phyloP scores from a whole-genome alignment of 2,113 vertebrate genomes.

The Eubucco bourcierii region DNA sequence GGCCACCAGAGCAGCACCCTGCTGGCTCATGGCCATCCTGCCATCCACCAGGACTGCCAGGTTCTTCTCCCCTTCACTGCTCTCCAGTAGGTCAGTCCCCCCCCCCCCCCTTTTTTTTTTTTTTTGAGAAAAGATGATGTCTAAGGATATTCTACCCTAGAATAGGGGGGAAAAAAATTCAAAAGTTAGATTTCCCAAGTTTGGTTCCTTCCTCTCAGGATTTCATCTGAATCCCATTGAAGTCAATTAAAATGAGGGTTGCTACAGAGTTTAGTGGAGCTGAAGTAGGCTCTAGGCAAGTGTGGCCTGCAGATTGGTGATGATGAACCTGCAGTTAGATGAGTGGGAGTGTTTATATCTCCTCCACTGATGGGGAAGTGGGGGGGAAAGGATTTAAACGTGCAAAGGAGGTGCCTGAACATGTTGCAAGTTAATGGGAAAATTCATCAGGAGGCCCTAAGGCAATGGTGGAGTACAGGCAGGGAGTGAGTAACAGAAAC shows the following conservation, averaged over 20 bases:
- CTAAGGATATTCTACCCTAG: background rate
- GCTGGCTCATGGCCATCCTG: no score
- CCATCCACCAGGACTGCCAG: no score
- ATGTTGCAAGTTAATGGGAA: background rate
- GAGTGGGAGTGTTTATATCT: background rate
- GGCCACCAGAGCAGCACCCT: no score
- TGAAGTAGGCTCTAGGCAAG: conserved; percentile 22
- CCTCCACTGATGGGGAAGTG: background rate
- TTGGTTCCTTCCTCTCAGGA: background rate
- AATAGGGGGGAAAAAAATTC: no score
- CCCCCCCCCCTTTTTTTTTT: no score
- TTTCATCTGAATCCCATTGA: background rate
- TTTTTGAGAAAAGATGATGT: background rate
- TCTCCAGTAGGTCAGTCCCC: no score
- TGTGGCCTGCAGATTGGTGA: background rate
- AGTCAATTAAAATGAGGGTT: conserved; percentile 41
- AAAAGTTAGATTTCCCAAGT: background rate
- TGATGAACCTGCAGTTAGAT: background rate
- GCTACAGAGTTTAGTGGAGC: background rate
- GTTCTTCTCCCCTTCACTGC: no score
- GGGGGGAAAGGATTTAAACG: background rate
- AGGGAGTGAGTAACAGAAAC: background rate
- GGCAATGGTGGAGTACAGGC: background rate
- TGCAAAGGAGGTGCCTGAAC: background rate
- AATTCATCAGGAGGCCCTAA: background rate